These are phyloP conservation scores for Tachina lurida DNA, from an alignment of 2,888 invertebrate species.

Conservation along the genomic window DNA sequence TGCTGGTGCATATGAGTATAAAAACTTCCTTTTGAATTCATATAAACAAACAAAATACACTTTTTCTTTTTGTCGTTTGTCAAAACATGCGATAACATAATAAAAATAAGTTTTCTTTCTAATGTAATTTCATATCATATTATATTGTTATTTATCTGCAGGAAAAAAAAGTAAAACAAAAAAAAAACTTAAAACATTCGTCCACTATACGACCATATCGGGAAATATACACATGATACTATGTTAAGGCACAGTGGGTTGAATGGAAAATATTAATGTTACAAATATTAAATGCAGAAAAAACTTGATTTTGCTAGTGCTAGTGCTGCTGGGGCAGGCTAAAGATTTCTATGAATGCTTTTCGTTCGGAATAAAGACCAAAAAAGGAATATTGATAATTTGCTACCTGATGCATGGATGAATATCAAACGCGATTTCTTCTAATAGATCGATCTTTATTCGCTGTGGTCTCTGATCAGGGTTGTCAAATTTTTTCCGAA, in stretches of 20 bases:
- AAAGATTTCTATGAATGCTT: too few relatives aligned
- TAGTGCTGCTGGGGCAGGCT: too few relatives aligned
- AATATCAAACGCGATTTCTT: too few relatives aligned
- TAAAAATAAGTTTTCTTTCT: constrained; percentile 54
- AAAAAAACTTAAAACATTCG: constrained; percentile 29
- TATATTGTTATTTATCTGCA: constrained; percentile 48
- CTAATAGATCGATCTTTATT: too few relatives aligned
- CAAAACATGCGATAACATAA: constrained; percentile 60
- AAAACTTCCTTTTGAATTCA: constrained; percentile 16
- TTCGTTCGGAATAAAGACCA: too few relatives aligned
- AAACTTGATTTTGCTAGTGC: background rate
- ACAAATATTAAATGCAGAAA: background rate
- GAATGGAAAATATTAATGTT: background rate
- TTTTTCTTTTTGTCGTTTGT: constrained; percentile 46
- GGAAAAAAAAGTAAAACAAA: background rate
- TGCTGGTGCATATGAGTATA: constrained; percentile 7
- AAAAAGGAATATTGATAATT: too few relatives aligned
- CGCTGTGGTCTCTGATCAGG: too few relatives aligned
- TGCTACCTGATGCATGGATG: too few relatives aligned
- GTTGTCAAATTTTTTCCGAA: too few relatives aligned
- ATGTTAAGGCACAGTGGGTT: constrained; percentile 23
- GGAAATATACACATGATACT: constrained; percentile 6
- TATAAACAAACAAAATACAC: constrained; percentile 24
- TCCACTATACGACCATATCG: constrained; percentile 49
- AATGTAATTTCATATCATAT: constrained; percentile 49